These are phyloP conservation scores for Myzus persicae DNA, from an alignment of 1,140 invertebrate species.

Conservation along the genomic window DNA sequence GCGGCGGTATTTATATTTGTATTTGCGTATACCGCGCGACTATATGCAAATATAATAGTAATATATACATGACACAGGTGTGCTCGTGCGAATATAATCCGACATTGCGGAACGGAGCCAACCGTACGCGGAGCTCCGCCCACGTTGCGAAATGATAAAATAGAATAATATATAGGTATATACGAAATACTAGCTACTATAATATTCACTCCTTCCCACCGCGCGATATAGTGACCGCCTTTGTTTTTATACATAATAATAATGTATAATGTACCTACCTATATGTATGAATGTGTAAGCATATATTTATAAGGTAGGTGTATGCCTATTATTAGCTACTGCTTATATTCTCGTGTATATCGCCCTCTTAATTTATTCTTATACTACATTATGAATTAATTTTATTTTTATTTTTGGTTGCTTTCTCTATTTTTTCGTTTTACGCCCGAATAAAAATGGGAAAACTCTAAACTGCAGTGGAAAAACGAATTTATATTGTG, in stretches of 20 bases:
- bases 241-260: slow-evolving; percentile 34
- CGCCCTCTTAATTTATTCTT: not conserved
- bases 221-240: not conserved
- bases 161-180: not conserved
- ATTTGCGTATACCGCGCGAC: not conserved
- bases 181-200: not conserved
- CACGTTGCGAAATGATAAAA: slow-evolving; percentile 10
- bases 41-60: not conserved
- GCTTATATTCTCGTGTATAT: not conserved
- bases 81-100: slow-evolving; percentile 35
- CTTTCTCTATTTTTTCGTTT: too few species aligned
- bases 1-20: not conserved
- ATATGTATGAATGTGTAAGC: not conserved
- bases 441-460: too few species aligned
- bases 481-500: too few species aligned
- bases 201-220: slow-evolving; percentile 40
- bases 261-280: too few species aligned
- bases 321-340: not conserved
- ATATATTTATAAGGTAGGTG: not conserved
- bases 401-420: too few species aligned
- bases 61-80: not conserved
- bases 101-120: slow-evolving; percentile 51
- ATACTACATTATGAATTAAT: too few species aligned
- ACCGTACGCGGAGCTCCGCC: slow-evolving; percentile 52
- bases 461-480: too few species aligned